Base-by-base conservation (phyloP, 2,888 invertebrate species). In the Athalia rosae region DNA sequence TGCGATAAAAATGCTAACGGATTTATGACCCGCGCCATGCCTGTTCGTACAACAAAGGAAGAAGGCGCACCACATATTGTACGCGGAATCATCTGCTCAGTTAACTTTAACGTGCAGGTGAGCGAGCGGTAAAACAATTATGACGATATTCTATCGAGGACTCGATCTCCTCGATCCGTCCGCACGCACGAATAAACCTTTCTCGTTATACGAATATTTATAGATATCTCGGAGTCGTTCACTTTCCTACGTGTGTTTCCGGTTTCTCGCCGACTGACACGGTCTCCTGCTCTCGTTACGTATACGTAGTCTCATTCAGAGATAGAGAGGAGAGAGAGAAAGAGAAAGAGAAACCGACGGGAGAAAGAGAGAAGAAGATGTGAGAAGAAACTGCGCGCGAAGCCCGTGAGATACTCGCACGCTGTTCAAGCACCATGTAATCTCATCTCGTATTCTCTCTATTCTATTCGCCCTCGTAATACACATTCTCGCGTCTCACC, bases 401-500 rank as follows among this genome's bases (percentile, higher is more conserved):
- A 28, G 28, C 28, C 28, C 74, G 74, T 74, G 74, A 62, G 74
- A 74, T 4, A 61, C 48, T 74, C 74, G 61, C 74, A 74, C 74
- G 74, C 74, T 61, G 74, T 61, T 58, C 74, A 62, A 74, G 62
- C 74, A 62, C 74, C 74, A 62, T 59, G 48, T 62, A 62, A 74
- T 62, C 61, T 62, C 61, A 74, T 74, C 74, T 74, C 74, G 48
- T 61, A 58, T 58, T 71, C 58, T 58, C 58, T 58, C 56, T 71
- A 71, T 71, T 58, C 71, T 58, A 71, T 71, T 71, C 45, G 71
- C 58, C 71, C 71, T 71, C 71, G 71, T 71, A 71, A 71, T 71
- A 58, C 58, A 71, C 56, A 71, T 71, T 71, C 69, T n/a, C 45
- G 43, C 13, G 56, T 58, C 56, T 71, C 56, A 71, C 56, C 71